Conservation (phyloP, 2,888 invertebrate species). For the Macrophya annulata region DNA sequence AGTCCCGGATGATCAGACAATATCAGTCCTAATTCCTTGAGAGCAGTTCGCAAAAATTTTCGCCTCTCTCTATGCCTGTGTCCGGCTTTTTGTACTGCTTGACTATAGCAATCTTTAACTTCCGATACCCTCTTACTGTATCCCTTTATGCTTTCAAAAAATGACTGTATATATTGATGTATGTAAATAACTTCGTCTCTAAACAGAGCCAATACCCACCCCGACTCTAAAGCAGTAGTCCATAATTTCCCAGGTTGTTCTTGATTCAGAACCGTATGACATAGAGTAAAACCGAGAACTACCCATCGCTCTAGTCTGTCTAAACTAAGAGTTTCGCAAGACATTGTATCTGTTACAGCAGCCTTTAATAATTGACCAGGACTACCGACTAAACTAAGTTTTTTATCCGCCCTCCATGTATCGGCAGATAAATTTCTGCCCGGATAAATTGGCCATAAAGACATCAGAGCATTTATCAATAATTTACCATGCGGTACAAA, state of each 20-base stretch:
- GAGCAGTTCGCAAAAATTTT: constrained; percentile 96
- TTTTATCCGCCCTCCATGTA: constrained; percentile 96
- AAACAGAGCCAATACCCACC: constrained; percentile 97
- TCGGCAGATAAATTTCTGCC: constrained; percentile 96
- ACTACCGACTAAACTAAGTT: constrained; percentile 95
- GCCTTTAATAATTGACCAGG: constrained; percentile 97
- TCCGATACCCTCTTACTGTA: constrained; percentile 96
- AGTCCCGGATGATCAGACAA: constrained; percentile 99
- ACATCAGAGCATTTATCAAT: constrained; percentile 92
- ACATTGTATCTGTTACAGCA: constrained; percentile 96
- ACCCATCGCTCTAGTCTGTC: constrained; percentile 99
- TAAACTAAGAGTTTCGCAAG: constrained; percentile 97
- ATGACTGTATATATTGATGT: constrained; percentile 95
- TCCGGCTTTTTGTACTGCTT: constrained; percentile 94
- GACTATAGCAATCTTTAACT: constrained; percentile 96
- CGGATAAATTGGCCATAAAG: constrained; percentile 93
- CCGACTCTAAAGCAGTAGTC: constrained; percentile 94
- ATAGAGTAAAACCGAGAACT: constrained; percentile 95
- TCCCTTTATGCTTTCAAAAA: constrained; percentile 97
- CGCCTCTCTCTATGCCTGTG: constrained; percentile 96
- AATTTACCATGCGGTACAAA: constrained; percentile 96
- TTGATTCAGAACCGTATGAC: constrained; percentile 92
- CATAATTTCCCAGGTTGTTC: constrained; percentile 94
- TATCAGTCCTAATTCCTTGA: constrained; percentile 97
- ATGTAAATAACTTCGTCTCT: constrained; percentile 98